Base-by-base conservation (phyloP, 2,113 vertebrate genomes). In the Nibea albiflora region DNA sequence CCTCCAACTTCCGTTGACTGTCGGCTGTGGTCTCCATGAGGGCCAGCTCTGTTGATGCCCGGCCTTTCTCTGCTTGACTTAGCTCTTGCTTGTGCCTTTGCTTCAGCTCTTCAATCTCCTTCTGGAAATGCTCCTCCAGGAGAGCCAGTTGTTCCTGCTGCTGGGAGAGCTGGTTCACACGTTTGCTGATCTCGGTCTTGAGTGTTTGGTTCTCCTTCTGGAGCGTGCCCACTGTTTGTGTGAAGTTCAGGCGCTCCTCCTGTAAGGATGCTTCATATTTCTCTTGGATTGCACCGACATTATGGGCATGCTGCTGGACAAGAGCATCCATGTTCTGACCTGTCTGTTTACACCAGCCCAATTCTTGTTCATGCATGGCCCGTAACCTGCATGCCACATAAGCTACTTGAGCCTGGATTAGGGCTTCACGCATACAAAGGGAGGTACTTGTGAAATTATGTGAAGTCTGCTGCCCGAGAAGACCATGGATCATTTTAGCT, bases 401-500 rank as follows among this genome's bases (percentile, higher is more conserved):
- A 11, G 96, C 97, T 52, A 98, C 95, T 80, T 99, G 98, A 66
- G 97, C 96, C 91, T 99, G 98, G 68, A 96, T 92, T 1, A 98
- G 94, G 1, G 97, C 97, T 42, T 98, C 97, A 0, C 96, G 96
- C 87, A 99, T 96, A 53, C 97, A 93, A 57, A 96, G 68, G 1
- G 96, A 96, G 31, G 95, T 95, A 15, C 91, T 94, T 14, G 93
- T 90, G 2, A 96, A 89, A 64, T 91, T 80, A 60, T 90, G 90
- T 76, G 95, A 87, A 9, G 91, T 93, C 0, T 90, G 88, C 9
- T 78, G 85, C 1, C 93, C 95, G 0, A 95, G 93, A 73, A 96
- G 93, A 26, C 82, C 74, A 14, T 88, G 91, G 70, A 97, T 93
- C 11, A 94, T 93, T 83, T 95, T 93, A 44, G 96, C 91, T 53